Percentiles rank a stretch among this genome's conserved stretches.
Conservation (phyloP, 1,140 invertebrate species). For the Arctopsyche grandis region DNA sequence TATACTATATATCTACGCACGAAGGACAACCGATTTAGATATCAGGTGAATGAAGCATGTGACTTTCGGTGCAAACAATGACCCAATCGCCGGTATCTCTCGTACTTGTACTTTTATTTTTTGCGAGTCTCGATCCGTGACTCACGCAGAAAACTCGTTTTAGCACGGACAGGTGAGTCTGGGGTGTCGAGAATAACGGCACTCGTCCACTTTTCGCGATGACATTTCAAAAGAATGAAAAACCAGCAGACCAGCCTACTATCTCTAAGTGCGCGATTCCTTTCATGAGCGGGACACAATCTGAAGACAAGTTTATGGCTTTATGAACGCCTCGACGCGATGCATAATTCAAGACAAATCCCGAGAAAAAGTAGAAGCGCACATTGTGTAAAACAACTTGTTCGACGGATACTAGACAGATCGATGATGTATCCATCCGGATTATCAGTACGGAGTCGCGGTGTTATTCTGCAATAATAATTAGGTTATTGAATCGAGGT, state of each 20-base stretch:
- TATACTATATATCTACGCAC: neutral
- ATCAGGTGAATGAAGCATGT: too few species aligned
- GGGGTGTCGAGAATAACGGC: conserved; percentile 15
- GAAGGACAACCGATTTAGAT: too few species aligned
- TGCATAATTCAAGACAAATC: neutral
- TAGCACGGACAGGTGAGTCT: conserved; percentile 17
- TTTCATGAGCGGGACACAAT: neutral
- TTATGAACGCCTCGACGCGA: neutral
- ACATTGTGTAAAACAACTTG: neutral
- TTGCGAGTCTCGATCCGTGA: neutral
- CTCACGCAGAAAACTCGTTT: conserved; percentile 23
- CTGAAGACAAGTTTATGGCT: neutral
- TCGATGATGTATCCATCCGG: too few species aligned
- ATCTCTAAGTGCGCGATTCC: neutral
- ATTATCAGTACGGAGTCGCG: too few species aligned
- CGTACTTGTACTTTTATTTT: neutral
- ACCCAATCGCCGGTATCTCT: conserved; percentile 1
- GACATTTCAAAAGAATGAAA: conserved; percentile 7
- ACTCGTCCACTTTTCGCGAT: neutral
- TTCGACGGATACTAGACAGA: too few species aligned
- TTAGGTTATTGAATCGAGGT: conserved; percentile 22
- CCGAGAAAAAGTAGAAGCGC: neutral
- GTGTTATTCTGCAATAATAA: conserved; percentile 6
- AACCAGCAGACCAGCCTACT: neutral
- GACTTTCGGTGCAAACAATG: conserved; percentile 13